Evolutionary conservation across 2,797 vertebrate genomes (phyloP), one percentile per base, ranked within the genome.

Genomic region (Petrocephalus sullivani): DNA sequence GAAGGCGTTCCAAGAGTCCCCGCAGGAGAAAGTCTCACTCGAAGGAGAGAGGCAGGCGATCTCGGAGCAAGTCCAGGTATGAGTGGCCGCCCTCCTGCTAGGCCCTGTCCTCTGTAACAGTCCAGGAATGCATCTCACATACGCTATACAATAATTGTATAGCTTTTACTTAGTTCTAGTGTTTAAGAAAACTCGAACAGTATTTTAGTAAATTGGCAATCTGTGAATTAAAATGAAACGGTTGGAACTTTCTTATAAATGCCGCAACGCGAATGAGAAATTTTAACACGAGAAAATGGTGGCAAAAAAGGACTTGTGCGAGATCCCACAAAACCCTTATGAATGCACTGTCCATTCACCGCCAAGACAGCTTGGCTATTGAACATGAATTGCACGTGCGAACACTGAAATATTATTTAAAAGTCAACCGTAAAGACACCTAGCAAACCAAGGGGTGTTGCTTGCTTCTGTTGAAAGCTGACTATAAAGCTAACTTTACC

Each of bases 1-100:
- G 97, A 87, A 96, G 97, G 93, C 95, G 96, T 94, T 98, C 98
- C 51, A 98, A 98, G 95, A 99, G 98, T 90, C 98, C 98, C 0
- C 95, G 98, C 6, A 93, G 97, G 89, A 96, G 97, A 90, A 96
- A 96, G 89, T 96, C 98, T 85, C 97, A 97, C 91, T 99, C 98
- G 53, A 95, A 96, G 91, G 98, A 99, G 0, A 95, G 97, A 91
- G 93, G 91, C 92, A 95, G 97, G 60, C 96, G 96, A 86, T 98
- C 98, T 84, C 92, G 93, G 84, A 99, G 96, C 90, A 96, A 96
- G 82, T 99, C 98, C 8, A 98, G 98, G 96, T 95, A 54, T 53
- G 92, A 46, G 49, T n/a, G n/a, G n/a, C 8, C 49, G 46, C 19
- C 6, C 16, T 78, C 14, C 71, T 46, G 16, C 28, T 4, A 8